Conservation (phyloP, 2,113 vertebrate genomes). For the Rhineura floridana region DNA sequence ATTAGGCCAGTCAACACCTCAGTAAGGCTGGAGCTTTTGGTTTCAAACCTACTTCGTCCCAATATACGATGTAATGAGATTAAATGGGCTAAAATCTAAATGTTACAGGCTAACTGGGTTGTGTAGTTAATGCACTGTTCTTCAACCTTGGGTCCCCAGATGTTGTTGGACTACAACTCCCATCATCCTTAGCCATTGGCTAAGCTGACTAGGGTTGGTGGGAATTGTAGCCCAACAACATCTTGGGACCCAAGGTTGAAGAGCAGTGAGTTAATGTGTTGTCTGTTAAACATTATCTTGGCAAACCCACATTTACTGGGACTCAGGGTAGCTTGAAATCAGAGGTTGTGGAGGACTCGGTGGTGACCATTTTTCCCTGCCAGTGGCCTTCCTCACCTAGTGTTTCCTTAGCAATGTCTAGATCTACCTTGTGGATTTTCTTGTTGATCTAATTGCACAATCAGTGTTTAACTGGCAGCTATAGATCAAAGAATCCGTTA, state of each 20-base stretch:
- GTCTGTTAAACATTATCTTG: not conserved
- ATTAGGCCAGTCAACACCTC: not conserved
- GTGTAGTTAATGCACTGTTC: not conserved
- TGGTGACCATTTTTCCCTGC: not conserved
- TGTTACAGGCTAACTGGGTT: not conserved
- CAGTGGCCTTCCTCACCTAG: not conserved
- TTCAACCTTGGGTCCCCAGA: too few species aligned
- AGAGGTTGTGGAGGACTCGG: not conserved
- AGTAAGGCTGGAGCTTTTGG: not conserved
- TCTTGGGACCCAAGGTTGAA: too few species aligned
- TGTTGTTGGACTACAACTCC: too few species aligned
- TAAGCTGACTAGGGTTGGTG: too few species aligned
- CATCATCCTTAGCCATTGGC: too few species aligned
- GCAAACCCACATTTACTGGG: not conserved
- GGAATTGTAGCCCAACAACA: too few species aligned
- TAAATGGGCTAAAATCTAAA: not conserved
- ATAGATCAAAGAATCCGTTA: too few species aligned
- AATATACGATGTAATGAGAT: not conserved
- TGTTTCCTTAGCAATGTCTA: not conserved
- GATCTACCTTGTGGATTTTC: too few species aligned
- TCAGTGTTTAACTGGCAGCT: too few species aligned
- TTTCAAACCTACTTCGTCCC: not conserved
- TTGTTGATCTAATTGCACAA: too few species aligned
- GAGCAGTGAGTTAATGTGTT: too few species aligned
- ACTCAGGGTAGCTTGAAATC: not conserved